These are phyloP conservation scores for Oryzias woworae DNA, from an alignment of 2,113 vertebrate genomes.

Conservation along the genomic window DNA sequence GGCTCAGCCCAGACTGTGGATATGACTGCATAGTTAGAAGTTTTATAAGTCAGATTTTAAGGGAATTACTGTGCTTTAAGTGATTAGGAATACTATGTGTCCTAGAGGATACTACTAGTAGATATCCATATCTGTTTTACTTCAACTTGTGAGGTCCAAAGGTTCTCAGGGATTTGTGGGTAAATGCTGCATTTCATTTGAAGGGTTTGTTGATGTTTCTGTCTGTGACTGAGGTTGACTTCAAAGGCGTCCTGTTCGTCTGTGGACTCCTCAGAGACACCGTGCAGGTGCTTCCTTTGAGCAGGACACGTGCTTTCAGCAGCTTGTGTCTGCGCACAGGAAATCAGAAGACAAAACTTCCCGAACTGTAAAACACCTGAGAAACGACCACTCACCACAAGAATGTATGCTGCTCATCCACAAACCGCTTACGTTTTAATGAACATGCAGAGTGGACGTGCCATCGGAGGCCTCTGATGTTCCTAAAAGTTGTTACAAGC, in stretches of 20 bases:
- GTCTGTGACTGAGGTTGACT: conserved; percentile 40
- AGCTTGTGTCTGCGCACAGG: neutral
- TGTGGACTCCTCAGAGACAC: conserved; percentile 42
- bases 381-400: conserved; percentile 7
- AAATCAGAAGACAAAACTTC: conserved; percentile 38
- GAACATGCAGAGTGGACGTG: conserved; percentile 30
- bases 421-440: conserved; percentile 8
- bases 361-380: conserved; percentile 27
- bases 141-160: conserved; percentile 21
- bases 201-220: conserved; percentile 35
- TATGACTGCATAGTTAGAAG: conserved; percentile 33
- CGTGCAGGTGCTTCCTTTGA: conserved; percentile 58
- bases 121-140: neutral
- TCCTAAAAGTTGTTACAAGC: conserved; percentile 20
- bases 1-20: conserved; percentile 12
- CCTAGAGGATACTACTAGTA: neutral
- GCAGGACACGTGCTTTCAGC: conserved; percentile 51
- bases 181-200: conserved; percentile 23
- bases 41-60: neutral
- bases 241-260: conserved; percentile 49
- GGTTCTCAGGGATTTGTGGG: neutral
- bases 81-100: neutral
- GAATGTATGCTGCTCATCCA: conserved; percentile 10
- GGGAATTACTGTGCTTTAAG: neutral
- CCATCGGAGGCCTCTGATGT: conserved; percentile 22